Evolutionary conservation across 1,140 invertebrate species (phyloP).

Genomic region (Tetranychus cinnabarinus): DNA sequence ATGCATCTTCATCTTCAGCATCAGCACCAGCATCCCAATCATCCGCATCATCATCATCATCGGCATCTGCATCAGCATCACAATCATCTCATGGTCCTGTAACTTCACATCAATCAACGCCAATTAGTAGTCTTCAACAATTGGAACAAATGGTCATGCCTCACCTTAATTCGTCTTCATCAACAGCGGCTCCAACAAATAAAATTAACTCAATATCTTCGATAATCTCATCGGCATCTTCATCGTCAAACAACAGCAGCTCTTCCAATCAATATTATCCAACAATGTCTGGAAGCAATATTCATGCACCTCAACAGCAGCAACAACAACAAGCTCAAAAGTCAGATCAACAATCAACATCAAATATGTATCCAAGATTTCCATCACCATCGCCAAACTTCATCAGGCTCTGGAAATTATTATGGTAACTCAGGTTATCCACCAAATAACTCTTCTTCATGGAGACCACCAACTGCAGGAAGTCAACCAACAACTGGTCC

Average conservation of each 20-base stretch:
- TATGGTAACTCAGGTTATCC: slow-evolving; percentile 1
- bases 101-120: neutral
- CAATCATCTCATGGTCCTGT: neutral
- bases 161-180: slow-evolving; percentile 10
- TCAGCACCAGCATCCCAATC: neutral
- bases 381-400: neutral
- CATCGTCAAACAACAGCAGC: neutral
- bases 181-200: neutral
- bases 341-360: slow-evolving; percentile 1
- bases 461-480: neutral
- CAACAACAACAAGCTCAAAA: slow-evolving; percentile 8
- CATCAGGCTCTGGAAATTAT: neutral
- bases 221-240: neutral
- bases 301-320: too few species aligned
- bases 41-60: neutral
- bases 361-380: neutral
- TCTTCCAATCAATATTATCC: slow-evolving; percentile 12
- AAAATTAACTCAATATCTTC: slow-evolving; percentile 3
- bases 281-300: neutral
- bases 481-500: neutral
- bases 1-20: neutral
- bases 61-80: neutral
- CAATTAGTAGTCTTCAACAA: slow-evolving; percentile 52
- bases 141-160: slow-evolving; percentile 83
- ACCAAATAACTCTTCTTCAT: slow-evolving; percentile 1